Evolutionary conservation across 2,113 vertebrate species (phyloP).

Genomic region (Macaca mulatta): DNA sequence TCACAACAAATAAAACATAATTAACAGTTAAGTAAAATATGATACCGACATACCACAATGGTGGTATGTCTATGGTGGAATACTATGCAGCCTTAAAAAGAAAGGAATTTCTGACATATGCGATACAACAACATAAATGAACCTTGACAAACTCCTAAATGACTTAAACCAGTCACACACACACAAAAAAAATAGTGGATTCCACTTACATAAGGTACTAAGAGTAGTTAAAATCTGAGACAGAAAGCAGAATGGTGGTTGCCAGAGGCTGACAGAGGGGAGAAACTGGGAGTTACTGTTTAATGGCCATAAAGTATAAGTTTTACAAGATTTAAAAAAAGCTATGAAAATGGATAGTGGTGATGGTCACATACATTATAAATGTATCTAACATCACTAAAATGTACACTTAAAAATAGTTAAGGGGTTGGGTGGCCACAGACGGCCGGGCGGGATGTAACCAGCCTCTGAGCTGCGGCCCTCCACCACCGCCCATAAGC

Average conservation of each 20-base stretch:
- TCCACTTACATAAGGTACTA: background rate
- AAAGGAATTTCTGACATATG: background rate
- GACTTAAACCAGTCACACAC: background rate
- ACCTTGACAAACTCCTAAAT: background rate
- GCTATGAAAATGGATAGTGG: background rate
- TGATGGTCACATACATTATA: background rate
- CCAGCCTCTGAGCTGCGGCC: no score
- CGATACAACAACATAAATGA: background rate
- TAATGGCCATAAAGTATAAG: background rate
- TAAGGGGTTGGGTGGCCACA: no score
- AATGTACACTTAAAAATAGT: background rate
- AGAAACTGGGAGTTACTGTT: background rate
- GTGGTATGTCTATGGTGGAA: background rate
- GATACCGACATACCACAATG: background rate
- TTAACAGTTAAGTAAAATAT: background rate
- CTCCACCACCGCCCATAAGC: slow-evolving; percentile 22
- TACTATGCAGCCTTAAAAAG: background rate
- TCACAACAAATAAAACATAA: background rate
- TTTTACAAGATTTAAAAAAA: background rate
- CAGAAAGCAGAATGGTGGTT: background rate
- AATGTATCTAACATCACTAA: background rate
- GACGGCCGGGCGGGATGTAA: no score
- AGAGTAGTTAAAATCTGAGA: background rate
- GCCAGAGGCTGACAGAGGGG: background rate
- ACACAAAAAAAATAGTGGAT: background rate